Conservation (phyloP, 2,797 vertebrate genomes). For the Nasua narica region DNA sequence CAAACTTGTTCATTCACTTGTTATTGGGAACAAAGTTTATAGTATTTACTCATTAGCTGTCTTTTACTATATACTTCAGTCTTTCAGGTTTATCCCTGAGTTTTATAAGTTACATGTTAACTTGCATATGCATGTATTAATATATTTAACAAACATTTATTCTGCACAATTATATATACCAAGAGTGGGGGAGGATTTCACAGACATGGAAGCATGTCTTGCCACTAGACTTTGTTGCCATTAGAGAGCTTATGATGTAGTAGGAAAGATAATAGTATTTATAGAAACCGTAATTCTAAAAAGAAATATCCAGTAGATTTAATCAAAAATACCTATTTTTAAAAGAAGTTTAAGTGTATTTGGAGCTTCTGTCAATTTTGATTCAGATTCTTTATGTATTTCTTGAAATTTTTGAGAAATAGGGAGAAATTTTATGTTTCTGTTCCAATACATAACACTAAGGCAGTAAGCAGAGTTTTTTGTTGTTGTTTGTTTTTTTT, state of each 20-base stretch:
- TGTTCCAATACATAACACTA: neutral
- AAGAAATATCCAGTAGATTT: neutral
- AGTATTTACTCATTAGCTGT: neutral
- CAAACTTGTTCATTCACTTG: neutral
- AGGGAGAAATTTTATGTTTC: neutral
- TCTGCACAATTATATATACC: neutral
- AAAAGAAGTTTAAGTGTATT: neutral
- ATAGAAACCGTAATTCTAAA: neutral
- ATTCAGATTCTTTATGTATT: neutral
- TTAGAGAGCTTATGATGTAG: neutral
- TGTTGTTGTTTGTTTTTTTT: too few species aligned
- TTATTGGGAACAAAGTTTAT: neutral
- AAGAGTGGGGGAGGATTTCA: neutral
- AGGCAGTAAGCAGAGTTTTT: neutral
- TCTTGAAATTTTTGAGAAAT: neutral
- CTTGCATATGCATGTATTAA: neutral
- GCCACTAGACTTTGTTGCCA: neutral
- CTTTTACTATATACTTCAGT: neutral
- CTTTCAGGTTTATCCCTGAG: neutral
- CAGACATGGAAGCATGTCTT: slow-evolving; percentile 2
- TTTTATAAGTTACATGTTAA: neutral
- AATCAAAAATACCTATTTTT: neutral
- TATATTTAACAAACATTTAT: neutral
- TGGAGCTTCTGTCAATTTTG: neutral
- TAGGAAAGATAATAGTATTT: neutral